Conservation (phyloP, 2,888 invertebrate species). For the Campoletis raptor region DNA sequence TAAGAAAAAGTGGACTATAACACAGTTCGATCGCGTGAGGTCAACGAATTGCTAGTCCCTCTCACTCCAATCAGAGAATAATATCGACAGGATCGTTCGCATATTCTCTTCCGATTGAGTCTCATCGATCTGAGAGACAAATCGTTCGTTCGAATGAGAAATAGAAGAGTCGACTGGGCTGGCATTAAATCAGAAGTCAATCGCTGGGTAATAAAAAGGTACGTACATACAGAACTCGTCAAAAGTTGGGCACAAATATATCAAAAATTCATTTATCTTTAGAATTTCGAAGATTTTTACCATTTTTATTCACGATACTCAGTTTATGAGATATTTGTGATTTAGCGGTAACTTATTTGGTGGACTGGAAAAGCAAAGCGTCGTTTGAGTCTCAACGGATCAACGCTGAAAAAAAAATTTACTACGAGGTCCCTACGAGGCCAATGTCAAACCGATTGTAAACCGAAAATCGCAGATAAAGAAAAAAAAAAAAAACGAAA, state of each 20-base stretch:
- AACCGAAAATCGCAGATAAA: too few relatives aligned
- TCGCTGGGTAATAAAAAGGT: slow-evolving; percentile 24
- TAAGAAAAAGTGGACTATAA: slow-evolving; percentile 12
- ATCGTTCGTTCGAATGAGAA: slow-evolving; percentile 15
- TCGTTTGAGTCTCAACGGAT: too few relatives aligned
- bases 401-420: too few relatives aligned
- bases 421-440: too few relatives aligned
- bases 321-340: neutral
- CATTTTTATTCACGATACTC: neutral
- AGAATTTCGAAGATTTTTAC: neutral
- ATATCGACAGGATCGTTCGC: slow-evolving; percentile 5
- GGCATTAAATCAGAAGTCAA: slow-evolving; percentile 32
- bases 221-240: neutral
- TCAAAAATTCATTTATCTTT: neutral
- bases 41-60: neutral
- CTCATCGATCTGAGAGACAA: slow-evolving; percentile 30
- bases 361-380: neutral
- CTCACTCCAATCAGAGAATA: neutral
- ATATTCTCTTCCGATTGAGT: slow-evolving; percentile 16
- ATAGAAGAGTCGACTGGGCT: slow-evolving; percentile 15
- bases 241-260: neutral
- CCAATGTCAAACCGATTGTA: too few relatives aligned
- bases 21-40: slow-evolving; percentile 2
- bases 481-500: too few relatives aligned
- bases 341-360: neutral